Base-by-base conservation (phyloP, 2,113 vertebrate species). In the Alexandromys fortis region DNA sequence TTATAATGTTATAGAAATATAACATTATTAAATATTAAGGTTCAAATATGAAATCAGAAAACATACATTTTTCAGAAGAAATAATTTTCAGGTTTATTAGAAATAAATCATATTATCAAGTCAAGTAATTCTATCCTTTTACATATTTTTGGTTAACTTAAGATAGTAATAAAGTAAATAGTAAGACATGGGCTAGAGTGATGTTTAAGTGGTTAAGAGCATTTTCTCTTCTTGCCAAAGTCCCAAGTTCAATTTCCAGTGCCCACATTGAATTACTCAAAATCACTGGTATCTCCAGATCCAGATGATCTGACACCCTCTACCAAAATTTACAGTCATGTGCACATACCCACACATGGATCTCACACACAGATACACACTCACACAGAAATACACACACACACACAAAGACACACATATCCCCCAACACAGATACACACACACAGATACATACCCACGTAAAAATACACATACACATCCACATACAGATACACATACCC, bases 91-190 rank as follows among this genome's bases (percentile, higher is more conserved):
- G 4, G 0, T 82, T 52, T 73, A n/a, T 47, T 88, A 12, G 9
- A 89, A 55, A n/a, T 5, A 35, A 24, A 89, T 82, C 45, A 81
- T 77, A 47, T 8, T 63, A 49, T 82, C 70, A 13, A 70, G 14
- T 81, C 52, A 58, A 76, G 76, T 38, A 63, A 22, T 58, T 81
- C 11, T 72, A 67, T 24, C 0, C 5, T 49, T 72, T 95, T 8
- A 86, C 22, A 73, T 88, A 94, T 75, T 73, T 65, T 55, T 86
- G 14, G 17, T 86, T 96, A 91, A 19, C 65, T 92, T 7, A 89
- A 75, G 47, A 58, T 30, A 67, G 0, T 72, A 86, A 26, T 95
- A 85, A 61, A 61, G 11, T 24, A 82, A 63, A 42, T 85, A 85
- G 24, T 38, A 63, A 63, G 58, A 45, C 3, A 17, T 85, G 13